Evolutionary conservation across 2,113 vertebrate genomes (phyloP).

Genomic region (Azemiops feae): DNA sequence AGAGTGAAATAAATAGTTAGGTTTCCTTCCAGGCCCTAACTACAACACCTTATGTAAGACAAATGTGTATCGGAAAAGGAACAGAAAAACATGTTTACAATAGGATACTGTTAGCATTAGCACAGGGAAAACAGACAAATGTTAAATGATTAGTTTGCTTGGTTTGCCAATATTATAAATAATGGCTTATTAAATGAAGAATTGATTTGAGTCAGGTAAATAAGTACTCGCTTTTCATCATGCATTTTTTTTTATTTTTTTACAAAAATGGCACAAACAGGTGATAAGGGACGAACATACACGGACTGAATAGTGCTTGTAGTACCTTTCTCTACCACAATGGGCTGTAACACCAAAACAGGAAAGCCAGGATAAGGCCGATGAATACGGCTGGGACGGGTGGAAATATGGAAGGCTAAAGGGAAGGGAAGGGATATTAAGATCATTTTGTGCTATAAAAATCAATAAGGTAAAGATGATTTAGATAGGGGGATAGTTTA

Average conservation of each 20-base stretch:
- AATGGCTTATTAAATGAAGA: conserved; percentile 75
- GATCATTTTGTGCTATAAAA: conserved; percentile 84
- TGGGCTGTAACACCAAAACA: conserved; percentile 99
- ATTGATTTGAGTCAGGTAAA: conserved; percentile 71
- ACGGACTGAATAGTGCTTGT: conserved; percentile 81
- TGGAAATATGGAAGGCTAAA: conserved; percentile 99
- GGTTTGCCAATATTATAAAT: conserved; percentile 53
- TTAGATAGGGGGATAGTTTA: conserved; percentile 66
- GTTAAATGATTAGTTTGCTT: conserved; percentile 77
- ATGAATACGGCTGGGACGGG: conserved; percentile 99
- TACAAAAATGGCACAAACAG: conserved; percentile 79
- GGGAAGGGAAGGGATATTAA: conserved; percentile 92
- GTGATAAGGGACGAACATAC: conserved; percentile 82
- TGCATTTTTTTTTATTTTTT: conserved; percentile 76
- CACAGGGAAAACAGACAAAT: conserved; percentile 78
- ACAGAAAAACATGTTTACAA: conserved; percentile 56
- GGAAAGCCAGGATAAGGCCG: conserved; percentile 99
- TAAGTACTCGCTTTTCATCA: conserved; percentile 74
- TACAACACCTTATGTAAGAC: conserved; percentile 60
- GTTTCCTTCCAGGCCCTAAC: conserved; percentile 54
- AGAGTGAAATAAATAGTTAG: conserved; percentile 59
- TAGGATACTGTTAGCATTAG: conserved; percentile 67
- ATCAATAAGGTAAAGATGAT: conserved; percentile 74
- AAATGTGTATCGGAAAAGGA: conserved; percentile 64
- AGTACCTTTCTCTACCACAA: conserved; percentile 99